These are phyloP conservation scores for Hymenochirus boettgeri DNA, from an alignment of 2,113 vertebrate species.

Conservation along the genomic window DNA sequence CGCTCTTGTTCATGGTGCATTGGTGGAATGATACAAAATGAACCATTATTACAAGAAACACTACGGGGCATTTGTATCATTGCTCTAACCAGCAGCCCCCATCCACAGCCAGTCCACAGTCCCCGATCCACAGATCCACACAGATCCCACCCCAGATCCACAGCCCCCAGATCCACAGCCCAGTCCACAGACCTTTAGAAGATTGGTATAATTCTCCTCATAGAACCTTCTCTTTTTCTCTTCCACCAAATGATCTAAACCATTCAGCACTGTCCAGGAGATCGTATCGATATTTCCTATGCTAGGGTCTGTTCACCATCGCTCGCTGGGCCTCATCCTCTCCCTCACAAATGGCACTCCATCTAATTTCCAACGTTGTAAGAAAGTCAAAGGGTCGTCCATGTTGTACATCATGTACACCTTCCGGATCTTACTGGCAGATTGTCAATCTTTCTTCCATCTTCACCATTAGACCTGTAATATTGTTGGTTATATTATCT, in stretches of 20 bases:
- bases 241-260: background rate
- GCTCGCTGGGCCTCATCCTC: background rate
- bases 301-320: background rate
- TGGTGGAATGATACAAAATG: too few species aligned
- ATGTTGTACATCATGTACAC: conserved; percentile 7
- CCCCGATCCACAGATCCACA: too few species aligned
- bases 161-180: too few species aligned
- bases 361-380: background rate
- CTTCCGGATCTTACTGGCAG: conserved; percentile 16
- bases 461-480: conserved; percentile 21
- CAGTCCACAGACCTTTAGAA: too few species aligned
- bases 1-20: background rate
- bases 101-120: too few species aligned
- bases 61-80: too few species aligned
- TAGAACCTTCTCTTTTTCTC: background rate
- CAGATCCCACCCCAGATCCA: too few species aligned
- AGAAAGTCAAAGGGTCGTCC: background rate
- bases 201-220: too few species aligned
- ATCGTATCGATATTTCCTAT: conserved; percentile 14
- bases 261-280: background rate
- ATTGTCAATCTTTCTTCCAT: conserved; percentile 15
- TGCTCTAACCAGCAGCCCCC: too few species aligned
- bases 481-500: conserved; percentile 4
- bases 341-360: background rate
- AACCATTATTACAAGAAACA: too few species aligned